phyloP scores from a whole-genome alignment of 2,888 invertebrate genomes.

The Andrena fulva region DNA sequence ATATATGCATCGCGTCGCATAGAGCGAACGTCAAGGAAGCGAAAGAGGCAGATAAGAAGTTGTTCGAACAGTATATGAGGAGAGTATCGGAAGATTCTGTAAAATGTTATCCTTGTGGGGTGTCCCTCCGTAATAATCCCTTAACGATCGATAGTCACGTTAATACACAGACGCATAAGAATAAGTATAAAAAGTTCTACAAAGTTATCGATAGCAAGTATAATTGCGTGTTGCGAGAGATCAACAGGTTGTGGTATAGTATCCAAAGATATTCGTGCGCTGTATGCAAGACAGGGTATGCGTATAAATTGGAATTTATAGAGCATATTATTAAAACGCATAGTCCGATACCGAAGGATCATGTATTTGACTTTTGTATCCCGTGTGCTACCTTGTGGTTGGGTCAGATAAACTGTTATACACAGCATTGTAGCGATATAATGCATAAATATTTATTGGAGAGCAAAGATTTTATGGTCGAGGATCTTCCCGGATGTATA shows the following conservation, averaged over 20 bases:
- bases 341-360: not conserved
- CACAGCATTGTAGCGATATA: constrained; percentile 63
- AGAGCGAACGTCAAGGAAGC: not conserved
- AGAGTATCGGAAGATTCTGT: not conserved
- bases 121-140: accelerated
- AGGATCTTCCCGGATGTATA: constrained; percentile 53
- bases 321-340: constrained; percentile 62
- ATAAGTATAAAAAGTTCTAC: not conserved
- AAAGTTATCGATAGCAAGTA: not conserved
- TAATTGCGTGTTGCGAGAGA: constrained; percentile 14
- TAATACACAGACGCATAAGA: not conserved
- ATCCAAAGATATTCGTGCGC: constrained; percentile 68
- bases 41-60: not conserved
- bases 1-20: constrained; percentile 17
- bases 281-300: constrained; percentile 52
- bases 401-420: constrained; percentile 52
- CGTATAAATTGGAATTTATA: constrained; percentile 64
- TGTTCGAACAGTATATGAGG: constrained; percentile 23
- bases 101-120: constrained; percentile 39
- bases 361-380: constrained; percentile 68
- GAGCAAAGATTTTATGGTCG: constrained; percentile 65
- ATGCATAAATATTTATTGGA: constrained; percentile 72
- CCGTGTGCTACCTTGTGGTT: constrained; percentile 74
- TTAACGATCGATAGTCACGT: not conserved
- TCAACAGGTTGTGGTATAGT: constrained; percentile 61